Base-by-base conservation (phyloP, 2,888 invertebrate species). In the Gastrophysa polygoni region DNA sequence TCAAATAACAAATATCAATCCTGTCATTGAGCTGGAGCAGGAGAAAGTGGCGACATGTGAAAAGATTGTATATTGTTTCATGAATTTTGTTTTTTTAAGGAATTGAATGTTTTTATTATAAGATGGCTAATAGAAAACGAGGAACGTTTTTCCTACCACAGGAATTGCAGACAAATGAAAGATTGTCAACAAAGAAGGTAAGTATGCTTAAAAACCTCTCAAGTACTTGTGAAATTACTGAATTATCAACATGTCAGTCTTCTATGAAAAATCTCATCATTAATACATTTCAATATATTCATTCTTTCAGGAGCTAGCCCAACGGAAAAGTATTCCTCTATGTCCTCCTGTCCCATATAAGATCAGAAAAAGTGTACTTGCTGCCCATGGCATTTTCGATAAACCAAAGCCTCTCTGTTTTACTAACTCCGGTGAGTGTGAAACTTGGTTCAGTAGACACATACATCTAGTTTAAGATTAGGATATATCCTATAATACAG, bases 111-210 rank as follows among this genome's bases (percentile, higher is more conserved):
- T 62, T 56, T 63, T 56, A 60, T 65, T 49, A 21, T 21, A 68
- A 34, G 16, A 72, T 72, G 72, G 63, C 68, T 47, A 71, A 65
- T 62, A 64, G 72, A 20, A 71, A 69, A 61, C 62, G 71, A 57
- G 70, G 70, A 46, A 61, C 61, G 18, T 65, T 65, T 32, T 50
- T 52, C 28, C 48, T 68, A 57, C 69, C 70, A 34, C 68, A 67
- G 29, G 69, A 73, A 61, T 66, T 70, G 57, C 58, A 68, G 61
- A 71, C 72, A 8, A 62, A 61, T 34, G 68, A 72, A 60, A 67
- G 66, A 56, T 65, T 73, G 48, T 67, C 67, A 17, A 75, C 73
- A 8, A 75, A 75, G 68, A 71, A 68, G 65, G 74, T 73, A 68
- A 67, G 61, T 55, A 24, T 8, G 29, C 50, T 32, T n/a, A n/a